Conservation (phyloP, 2,888 invertebrate species). For the Acronicta psi region DNA sequence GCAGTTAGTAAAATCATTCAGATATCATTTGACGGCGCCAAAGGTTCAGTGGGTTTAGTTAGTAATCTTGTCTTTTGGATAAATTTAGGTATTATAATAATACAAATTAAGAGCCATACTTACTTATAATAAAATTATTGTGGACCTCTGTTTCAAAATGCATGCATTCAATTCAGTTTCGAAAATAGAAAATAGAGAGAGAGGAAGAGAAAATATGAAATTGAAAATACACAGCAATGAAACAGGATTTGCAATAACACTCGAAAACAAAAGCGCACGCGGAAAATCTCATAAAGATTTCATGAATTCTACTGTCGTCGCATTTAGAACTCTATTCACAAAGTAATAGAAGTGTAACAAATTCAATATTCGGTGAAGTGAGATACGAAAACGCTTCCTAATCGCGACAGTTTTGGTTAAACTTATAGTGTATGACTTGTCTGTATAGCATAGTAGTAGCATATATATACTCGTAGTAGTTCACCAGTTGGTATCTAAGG, state of each 20-base stretch:
- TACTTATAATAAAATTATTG: no score
- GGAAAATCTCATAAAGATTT: conserved; percentile 49
- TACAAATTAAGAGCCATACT: no score
- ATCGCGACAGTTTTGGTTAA: conserved; percentile 27
- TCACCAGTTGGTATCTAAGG: conserved; percentile 6
- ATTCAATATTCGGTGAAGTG: conserved; percentile 18
- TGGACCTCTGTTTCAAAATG: no score
- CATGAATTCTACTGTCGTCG: conserved; percentile 6
- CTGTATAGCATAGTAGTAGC: no score
- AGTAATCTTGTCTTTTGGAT: no score
- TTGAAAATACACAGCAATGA: conserved; percentile 45
- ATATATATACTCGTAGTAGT: conserved; percentile 21
- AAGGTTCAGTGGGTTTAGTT: no score
- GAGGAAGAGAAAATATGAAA: no score
- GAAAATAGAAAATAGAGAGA: conserved; percentile 22
- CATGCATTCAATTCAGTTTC: no score
- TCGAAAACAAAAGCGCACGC: conserved; percentile 41
- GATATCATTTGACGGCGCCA: no score
- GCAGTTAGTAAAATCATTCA: no score
- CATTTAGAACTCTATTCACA: conserved; percentile 8
- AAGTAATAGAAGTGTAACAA: conserved; percentile 10
- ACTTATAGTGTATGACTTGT: conserved; percentile 29
- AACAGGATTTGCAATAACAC: conserved; percentile 50
- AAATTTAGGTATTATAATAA: no score
- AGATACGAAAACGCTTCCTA: conserved; percentile 29